phyloP scores from a whole-genome alignment of 2,888 invertebrate genomes.

The Coremacera marginata region DNA sequence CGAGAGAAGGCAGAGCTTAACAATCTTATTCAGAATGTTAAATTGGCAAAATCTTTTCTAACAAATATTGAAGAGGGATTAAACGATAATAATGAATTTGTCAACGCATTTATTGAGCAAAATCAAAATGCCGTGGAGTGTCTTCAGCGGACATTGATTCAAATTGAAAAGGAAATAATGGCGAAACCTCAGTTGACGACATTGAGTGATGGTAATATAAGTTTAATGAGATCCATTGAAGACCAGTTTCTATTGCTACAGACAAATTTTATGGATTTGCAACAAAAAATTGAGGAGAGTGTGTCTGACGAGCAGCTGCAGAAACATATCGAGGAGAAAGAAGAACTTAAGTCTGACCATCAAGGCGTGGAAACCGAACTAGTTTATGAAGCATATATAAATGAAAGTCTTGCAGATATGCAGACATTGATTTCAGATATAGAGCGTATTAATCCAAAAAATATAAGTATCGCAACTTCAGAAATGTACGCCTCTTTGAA shows the following conservation, averaged over 20 bases:
- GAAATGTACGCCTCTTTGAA: slow-evolving; percentile 47
- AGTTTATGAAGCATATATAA: not conserved
- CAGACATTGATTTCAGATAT: slow-evolving; percentile 35
- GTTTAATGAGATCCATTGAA: slow-evolving; percentile 56
- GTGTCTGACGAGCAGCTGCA: not conserved
- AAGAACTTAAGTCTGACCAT: not conserved
- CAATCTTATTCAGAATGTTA: slow-evolving; percentile 55
- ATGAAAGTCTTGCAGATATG: not conserved
- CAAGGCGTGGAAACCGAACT: not conserved
- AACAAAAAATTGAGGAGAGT: not conserved
- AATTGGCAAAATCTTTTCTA: slow-evolving; percentile 54
- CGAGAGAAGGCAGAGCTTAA: slow-evolving; percentile 45
- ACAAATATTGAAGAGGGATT: slow-evolving; percentile 59
- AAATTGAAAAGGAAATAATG: slow-evolving; percentile 58
- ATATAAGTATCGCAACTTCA: slow-evolving; percentile 36
- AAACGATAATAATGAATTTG: slow-evolving; percentile 51
- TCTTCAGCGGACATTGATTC: slow-evolving; percentile 52
- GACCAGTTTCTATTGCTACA: slow-evolving; percentile 56
- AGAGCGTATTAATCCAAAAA: not conserved
- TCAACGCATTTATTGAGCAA: slow-evolving; percentile 53
- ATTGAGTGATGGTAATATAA: slow-evolving; percentile 52
- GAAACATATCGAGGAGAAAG: not conserved
- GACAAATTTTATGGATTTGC: slow-evolving; percentile 46
- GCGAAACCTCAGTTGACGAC: slow-evolving; percentile 51
- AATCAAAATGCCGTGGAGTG: slow-evolving; percentile 55